These are phyloP conservation scores for Nemapogon koenigi DNA, from an alignment of 2,888 invertebrate species.

Conservation along the genomic window DNA sequence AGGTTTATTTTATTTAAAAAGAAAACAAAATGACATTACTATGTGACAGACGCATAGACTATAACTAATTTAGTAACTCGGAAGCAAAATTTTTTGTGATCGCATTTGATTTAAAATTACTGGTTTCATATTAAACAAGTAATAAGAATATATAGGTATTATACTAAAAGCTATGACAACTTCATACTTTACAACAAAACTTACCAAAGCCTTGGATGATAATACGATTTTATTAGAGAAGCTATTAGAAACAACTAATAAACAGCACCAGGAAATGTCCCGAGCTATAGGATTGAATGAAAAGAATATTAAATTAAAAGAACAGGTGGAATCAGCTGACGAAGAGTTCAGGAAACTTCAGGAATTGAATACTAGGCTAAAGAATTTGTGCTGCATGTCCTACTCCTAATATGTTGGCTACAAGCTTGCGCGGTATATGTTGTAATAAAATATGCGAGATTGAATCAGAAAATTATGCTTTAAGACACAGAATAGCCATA, in stretches of 20 bases:
- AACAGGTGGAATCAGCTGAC: slow-evolving; percentile 27
- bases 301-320: slow-evolving; percentile 27
- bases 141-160: too few relatives aligned
- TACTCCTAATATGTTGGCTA: not conserved
- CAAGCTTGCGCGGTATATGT: slow-evolving; percentile 15
- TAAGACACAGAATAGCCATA: slow-evolving; percentile 26
- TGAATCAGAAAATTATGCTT: slow-evolving; percentile 27
- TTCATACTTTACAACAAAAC: slow-evolving; percentile 26
- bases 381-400: slow-evolving; percentile 1
- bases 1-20: too few relatives aligned
- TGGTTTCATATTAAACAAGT: too few relatives aligned
- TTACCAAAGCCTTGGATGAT: slow-evolving; percentile 11
- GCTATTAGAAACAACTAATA: slow-evolving; percentile 32
- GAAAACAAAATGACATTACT: too few relatives aligned
- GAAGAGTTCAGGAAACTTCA: slow-evolving; percentile 23
- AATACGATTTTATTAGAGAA: slow-evolving; percentile 9
- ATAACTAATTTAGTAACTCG: too few relatives aligned
- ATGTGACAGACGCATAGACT: too few relatives aligned
- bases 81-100: too few relatives aligned
- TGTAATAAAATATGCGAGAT: slow-evolving; percentile 22
- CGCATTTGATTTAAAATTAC: too few relatives aligned
- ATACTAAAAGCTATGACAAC: too few relatives aligned
- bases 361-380: slow-evolving; percentile 19
- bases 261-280: slow-evolving; percentile 48
- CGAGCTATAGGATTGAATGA: slow-evolving; percentile 44